These are phyloP conservation scores for Felis chaus DNA, from an alignment of 2,113 vertebrate species.

Conservation along the genomic window DNA sequence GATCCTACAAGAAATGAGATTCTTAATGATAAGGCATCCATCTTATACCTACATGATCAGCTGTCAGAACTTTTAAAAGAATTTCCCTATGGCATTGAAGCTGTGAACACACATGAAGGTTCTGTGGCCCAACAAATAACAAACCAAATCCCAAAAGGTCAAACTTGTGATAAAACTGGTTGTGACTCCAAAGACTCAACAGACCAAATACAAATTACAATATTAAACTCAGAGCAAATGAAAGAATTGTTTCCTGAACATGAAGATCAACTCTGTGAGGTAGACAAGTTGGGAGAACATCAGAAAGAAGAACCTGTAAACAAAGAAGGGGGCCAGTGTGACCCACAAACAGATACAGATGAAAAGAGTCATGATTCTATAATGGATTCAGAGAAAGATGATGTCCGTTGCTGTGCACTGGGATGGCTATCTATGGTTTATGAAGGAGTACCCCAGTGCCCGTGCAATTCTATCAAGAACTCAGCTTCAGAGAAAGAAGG, in stretches of 20 bases:
- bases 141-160: slow-evolving; percentile 38
- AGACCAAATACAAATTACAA: slow-evolving; percentile 72
- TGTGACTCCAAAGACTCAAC: slow-evolving; percentile 4
- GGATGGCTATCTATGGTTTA: not conserved
- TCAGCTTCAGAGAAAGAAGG: not conserved
- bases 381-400: not conserved
- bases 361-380: fast-evolving
- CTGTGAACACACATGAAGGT: not conserved
- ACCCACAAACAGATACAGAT: not conserved
- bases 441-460: slow-evolving; percentile 51
- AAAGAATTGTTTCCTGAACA: slow-evolving; percentile 75
- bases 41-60: slow-evolving; percentile 78
- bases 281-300: not conserved
- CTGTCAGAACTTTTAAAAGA: slow-evolving; percentile 84
- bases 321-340: not conserved
- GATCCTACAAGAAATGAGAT: not conserved
- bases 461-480: not conserved
- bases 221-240: slow-evolving; percentile 74
- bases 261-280: not conserved
- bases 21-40: not conserved
- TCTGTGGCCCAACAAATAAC: not conserved
- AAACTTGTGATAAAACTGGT: not conserved
- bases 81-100: slow-evolving; percentile 87
- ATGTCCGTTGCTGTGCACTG: slow-evolving; percentile 56
- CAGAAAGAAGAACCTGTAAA: not conserved